Base-by-base conservation (phyloP, 2,797 vertebrate species). In the Microhierax caerulescens region DNA sequence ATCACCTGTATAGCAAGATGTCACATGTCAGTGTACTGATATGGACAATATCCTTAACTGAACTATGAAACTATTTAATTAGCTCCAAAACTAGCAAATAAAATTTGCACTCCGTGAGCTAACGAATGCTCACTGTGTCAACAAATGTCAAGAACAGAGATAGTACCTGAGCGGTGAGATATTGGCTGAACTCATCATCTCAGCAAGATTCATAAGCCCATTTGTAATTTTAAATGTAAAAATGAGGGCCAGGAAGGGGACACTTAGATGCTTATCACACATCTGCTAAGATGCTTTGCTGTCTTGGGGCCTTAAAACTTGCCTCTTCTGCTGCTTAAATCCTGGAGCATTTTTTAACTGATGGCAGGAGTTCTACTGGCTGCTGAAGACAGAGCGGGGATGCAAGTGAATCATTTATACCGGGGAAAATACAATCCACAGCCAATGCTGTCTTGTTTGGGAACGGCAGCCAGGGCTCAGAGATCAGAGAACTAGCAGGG, bases 381-480 rank as follows among this genome's bases (percentile, higher is more conserved):
- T 80, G 60, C 69, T 61, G 51, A 51, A 76, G 30, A 37, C 25
- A 16, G 32, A 65, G 28, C 5, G 1, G 22, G 22, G 68, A 39
- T 74, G 30, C 34, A 23, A 88, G 63, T n/a, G 82, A 87, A 53
- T 78, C 37, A 63, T 70, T 90, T 57, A 17, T 65, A 51, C 69
- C 0, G 1, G 47, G 68, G 74, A 61, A 87, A 92, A 85, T 22
- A 30, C 11, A 43, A 13, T 13, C 78, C 32, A 25, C 19, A 32
- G 64, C 73, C 77, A 90, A 23, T 0, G 0, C 18, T 67, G 47
- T 16, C 51, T 43, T 81, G 57, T 69, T 77, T 1, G 1, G 74
- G 72, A 70, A 53, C 1, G 0, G 34, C 2, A 1, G 47, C 43
- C 91, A 74, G 78, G 37, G 39, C 34, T 60, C 0, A 0, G 19